Base-by-base conservation (phyloP, 1,140 invertebrate genomes). In the Trichonephila clavipes region DNA sequence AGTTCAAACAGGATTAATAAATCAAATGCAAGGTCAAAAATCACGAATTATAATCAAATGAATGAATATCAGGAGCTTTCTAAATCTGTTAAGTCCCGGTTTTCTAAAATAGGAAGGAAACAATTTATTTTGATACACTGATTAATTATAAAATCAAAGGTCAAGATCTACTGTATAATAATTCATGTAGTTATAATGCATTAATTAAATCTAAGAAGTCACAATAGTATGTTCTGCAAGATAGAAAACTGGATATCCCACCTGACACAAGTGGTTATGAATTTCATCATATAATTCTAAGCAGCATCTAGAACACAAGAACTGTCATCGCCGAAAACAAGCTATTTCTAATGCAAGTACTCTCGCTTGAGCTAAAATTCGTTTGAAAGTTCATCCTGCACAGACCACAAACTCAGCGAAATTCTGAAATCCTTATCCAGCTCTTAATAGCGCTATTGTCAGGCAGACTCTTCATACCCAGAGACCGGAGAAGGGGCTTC, bases 381-480 rank as follows among this genome's bases (percentile, higher is more conserved):
- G 5, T 51, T 51, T 51, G 7, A 51, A 51, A 12, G 66, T 12
- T 34, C 66, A 34, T 77, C 72, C 16, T 1, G 10, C 34, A 77
- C 28, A 77, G 24, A 34, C 28, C 16, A 40, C 28, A 40, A 77
- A 77, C 69, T 77, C 24, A 77, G 69, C 69, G 69, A 77, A 77
- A 77, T 77, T 58, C 82, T n/a, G 19, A n/a, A 83, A 83, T 58
- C 82, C 44, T 59, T 28, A 51, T 21, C 82, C 5, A 59, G 19
- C 6, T 40, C 40, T 83, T n/a, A 58, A 83, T 83, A 83, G 58
- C 21, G 21, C 51, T 16, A 58, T 59, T 83, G 82, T 83, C 82
- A 1, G 82, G 58, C 19, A 83, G 40, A n/a, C 44, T 58, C 1
- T 83, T 83, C 21, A 12, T 51, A 51, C 44, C 21, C 8, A 44